phyloP scores from a whole-genome alignment of 2,797 vertebrate genomes.

The Eulemur albifrons region DNA sequence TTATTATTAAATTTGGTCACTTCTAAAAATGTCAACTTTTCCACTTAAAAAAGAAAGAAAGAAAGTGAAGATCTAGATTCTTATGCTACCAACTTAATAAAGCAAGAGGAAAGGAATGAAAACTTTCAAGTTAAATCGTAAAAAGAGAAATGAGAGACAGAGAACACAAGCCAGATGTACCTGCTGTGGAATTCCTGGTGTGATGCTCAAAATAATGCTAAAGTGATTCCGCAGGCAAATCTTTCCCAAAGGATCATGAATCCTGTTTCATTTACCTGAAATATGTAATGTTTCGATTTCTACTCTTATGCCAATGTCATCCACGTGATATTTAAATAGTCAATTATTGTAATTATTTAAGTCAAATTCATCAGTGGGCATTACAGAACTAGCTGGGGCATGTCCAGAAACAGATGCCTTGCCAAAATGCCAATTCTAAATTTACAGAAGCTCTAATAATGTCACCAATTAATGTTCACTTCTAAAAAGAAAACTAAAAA shows the following conservation, averaged over 20 bases:
- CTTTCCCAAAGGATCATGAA: neutral
- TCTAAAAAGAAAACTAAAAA: neutral
- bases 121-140: neutral
- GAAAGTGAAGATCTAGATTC: neutral
- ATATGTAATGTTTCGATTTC: slow-evolving; percentile 8
- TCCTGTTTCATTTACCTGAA: neutral
- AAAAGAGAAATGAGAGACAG: neutral
- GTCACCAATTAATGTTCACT: neutral
- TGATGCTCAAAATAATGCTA: neutral
- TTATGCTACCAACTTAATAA: neutral
- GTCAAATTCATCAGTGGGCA: neutral
- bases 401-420: neutral
- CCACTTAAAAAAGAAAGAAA: neutral
- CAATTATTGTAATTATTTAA: neutral
- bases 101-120: neutral
- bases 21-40: slow-evolving; percentile 13
- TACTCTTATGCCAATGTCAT: neutral
- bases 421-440: neutral
- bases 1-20: slow-evolving; percentile 42
- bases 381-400: neutral
- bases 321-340: neutral
- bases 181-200: neutral
- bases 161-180: neutral
- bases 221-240: neutral
- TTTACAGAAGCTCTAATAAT: neutral